Evolutionary conservation across 1,140 invertebrate species (phyloP).

Genomic region (Teleogryllus occipitalis): DNA sequence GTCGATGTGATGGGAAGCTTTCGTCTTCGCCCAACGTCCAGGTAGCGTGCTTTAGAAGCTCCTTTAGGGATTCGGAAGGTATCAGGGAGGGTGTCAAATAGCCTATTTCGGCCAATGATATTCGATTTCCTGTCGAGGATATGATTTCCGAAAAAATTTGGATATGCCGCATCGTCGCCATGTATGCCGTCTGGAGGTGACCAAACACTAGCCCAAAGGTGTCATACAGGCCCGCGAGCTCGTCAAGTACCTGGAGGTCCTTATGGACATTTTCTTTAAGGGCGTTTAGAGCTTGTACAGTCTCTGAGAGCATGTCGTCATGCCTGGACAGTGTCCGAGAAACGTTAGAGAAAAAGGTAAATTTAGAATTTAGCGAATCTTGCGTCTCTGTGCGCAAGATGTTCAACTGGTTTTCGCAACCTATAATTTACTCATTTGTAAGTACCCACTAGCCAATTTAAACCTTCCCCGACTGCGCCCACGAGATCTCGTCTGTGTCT

Average conservation of each 20-base stretch:
- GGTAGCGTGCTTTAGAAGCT: background rate
- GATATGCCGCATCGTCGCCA: background rate
- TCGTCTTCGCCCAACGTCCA: background rate
- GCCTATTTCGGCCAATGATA: background rate
- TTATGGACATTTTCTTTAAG: background rate
- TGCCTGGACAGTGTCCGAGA: background rate
- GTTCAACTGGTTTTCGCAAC: background rate
- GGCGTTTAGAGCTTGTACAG: background rate
- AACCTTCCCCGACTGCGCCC: no score
- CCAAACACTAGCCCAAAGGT: no score
- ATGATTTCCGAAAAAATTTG: background rate
- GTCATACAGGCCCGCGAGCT: background rate
- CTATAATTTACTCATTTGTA: background rate
- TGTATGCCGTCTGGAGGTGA: background rate
- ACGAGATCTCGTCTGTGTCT: background rate
- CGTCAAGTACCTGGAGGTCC: background rate
- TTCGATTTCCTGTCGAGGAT: background rate
- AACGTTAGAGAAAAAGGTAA: background rate
- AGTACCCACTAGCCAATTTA: background rate
- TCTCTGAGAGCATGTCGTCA: background rate
- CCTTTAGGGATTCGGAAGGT: background rate
- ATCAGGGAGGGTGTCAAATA: background rate
- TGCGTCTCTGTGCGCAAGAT: background rate
- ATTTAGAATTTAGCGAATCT: background rate
- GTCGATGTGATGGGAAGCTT: background rate